phyloP scores from a whole-genome alignment of 2,888 invertebrate genomes.

The Azorinus chamasolen region DNA sequence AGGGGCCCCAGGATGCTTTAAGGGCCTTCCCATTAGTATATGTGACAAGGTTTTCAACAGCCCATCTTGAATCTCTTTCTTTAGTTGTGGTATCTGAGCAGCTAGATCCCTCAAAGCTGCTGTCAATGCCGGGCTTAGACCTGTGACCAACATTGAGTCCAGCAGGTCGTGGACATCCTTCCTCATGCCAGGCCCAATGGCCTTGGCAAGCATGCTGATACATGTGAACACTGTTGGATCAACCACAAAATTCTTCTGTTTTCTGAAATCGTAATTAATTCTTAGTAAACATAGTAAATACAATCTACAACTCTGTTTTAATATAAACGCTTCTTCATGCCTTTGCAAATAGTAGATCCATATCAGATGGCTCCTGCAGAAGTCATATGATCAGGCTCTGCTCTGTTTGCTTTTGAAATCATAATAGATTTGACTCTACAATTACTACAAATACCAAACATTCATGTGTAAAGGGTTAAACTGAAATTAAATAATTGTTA shows the following conservation, averaged over 20 bases:
- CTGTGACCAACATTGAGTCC: conserved; percentile 96
- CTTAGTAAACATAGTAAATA: no score
- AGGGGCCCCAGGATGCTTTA: conserved; percentile 89
- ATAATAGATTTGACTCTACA: no score
- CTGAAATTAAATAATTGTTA: no score
- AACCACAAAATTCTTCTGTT: conserved; percentile 89
- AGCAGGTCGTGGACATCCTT: conserved; percentile 91
- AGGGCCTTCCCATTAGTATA: conserved; percentile 95
- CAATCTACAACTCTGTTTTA: no score
- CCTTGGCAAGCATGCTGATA: conserved; percentile 95
- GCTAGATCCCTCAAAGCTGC: conserved; percentile 96
- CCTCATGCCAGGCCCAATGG: conserved; percentile 90
- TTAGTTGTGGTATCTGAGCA: conserved; percentile 94
- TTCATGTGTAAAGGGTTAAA: no score
- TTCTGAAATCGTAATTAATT: conserved; percentile 87
- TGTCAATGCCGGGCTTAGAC: conserved; percentile 95
- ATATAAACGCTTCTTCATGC: no score
- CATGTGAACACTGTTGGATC: conserved; percentile 98
- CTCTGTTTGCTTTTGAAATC: no score
- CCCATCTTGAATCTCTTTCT: conserved; percentile 96
- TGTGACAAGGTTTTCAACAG: conserved; percentile 96
- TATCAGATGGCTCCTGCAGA: no score
- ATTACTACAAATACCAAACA: no score
- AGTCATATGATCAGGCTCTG: no score
- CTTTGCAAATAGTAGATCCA: no score